These are phyloP conservation scores for Salpingus planirostris DNA, from an alignment of 2,888 invertebrate species.

Conservation along the genomic window DNA sequence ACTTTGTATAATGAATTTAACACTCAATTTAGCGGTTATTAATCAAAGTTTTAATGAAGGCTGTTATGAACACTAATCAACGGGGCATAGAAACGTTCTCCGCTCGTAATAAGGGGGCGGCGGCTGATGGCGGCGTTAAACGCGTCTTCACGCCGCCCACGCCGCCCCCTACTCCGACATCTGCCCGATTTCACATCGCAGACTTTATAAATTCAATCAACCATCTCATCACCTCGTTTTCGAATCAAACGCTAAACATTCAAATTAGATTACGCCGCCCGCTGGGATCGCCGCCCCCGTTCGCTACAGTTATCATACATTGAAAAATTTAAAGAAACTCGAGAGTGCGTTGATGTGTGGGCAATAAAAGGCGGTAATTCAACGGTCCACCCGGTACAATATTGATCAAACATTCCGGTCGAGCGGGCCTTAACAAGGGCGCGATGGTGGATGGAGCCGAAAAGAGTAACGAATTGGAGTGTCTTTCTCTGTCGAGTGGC, in stretches of 20 bases:
- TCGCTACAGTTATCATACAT: no score
- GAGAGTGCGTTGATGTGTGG: no score
- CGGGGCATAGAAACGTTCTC: conserved; percentile 19
- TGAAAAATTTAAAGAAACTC: no score
- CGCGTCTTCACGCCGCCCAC: no score
- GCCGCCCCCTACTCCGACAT: conserved; percentile 21
- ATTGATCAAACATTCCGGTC: conserved; percentile 27
- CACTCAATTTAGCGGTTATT: conserved; percentile 49
- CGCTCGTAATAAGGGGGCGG: no score
- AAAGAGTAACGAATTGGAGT: conserved; percentile 28
- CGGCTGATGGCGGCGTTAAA: no score
- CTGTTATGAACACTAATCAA: conserved; percentile 36
- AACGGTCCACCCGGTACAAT: no score
- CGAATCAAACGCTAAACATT: conserved; percentile 25
- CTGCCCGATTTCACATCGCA: conserved; percentile 24
- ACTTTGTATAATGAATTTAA: conserved; percentile 42
- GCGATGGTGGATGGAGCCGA: conserved; percentile 26
- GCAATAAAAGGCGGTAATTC: no score
- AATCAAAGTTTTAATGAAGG: conserved; percentile 51
- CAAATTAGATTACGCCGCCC: conserved; percentile 28
- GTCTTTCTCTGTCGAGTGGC: conserved; percentile 33
- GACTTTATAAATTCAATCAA: conserved; percentile 25
- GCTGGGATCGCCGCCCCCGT: no score
- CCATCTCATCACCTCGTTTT: conserved; percentile 19
- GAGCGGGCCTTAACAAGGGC: conserved; percentile 15